These are phyloP conservation scores for Cylindroiulus punctatus DNA, from an alignment of 2,888 invertebrate genomes.

Conservation along the genomic window DNA sequence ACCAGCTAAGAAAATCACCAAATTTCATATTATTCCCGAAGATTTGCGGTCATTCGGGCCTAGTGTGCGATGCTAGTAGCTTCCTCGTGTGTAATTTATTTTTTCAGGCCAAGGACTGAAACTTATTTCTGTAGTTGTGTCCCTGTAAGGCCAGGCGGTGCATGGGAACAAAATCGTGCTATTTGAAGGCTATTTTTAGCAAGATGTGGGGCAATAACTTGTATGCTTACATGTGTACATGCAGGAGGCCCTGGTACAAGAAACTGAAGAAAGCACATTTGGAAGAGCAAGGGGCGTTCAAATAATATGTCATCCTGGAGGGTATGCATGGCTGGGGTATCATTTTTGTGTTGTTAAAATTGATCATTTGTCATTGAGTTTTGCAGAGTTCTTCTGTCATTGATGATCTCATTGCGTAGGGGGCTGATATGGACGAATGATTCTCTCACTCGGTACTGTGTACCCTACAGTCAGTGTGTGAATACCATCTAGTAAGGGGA, in stretches of 20 bases:
- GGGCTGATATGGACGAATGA: too few relatives aligned
- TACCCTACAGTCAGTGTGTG: too few relatives aligned
- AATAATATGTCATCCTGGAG: too few relatives aligned
- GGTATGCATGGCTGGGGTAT: too few relatives aligned
- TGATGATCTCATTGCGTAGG: too few relatives aligned
- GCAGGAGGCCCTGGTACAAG: not conserved
- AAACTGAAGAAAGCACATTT: not conserved
- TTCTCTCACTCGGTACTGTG: too few relatives aligned
- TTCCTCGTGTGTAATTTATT: not conserved
- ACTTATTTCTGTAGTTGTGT: constrained; percentile 14
- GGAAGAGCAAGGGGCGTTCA: too few relatives aligned
- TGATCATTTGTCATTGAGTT: too few relatives aligned
- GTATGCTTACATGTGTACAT: not conserved
- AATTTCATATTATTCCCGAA: not conserved
- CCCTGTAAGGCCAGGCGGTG: constrained; percentile 12
- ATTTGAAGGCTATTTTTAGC: not conserved
- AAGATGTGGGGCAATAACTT: not conserved
- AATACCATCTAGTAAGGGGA: too few relatives aligned
- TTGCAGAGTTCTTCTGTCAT: too few relatives aligned
- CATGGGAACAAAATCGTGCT: not conserved
- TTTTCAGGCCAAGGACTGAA: constrained; percentile 13
- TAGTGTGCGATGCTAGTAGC: not conserved
- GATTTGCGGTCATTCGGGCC: not conserved
- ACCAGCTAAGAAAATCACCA: not conserved
- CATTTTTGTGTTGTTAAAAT: too few relatives aligned